These are phyloP conservation scores for Iguana delicatissima DNA, from an alignment of 2,797 vertebrate genomes.

Conservation along the genomic window DNA sequence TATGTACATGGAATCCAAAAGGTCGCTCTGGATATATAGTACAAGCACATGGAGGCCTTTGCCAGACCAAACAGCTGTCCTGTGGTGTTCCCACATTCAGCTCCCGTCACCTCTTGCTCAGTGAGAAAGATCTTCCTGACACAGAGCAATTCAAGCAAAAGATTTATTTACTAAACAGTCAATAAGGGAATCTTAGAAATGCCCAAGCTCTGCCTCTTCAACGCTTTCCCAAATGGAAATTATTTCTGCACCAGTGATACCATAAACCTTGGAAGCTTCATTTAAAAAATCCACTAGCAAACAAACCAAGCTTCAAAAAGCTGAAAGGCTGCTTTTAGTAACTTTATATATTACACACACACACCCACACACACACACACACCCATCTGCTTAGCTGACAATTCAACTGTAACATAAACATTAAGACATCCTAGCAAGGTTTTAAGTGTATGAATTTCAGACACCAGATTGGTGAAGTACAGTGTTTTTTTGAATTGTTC, in stretches of 20 bases:
- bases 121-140: slow-evolving; percentile 74
- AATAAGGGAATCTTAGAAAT: slow-evolving; percentile 67
- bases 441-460: background rate
- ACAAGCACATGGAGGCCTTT: slow-evolving; percentile 78
- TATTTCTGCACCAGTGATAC: slow-evolving; percentile 67
- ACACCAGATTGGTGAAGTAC: background rate
- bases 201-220: slow-evolving; percentile 32
- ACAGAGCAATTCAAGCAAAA: slow-evolving; percentile 78
- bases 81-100: slow-evolving; percentile 76
- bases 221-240: slow-evolving; percentile 61
- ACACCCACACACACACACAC: background rate
- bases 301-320: slow-evolving; percentile 53
- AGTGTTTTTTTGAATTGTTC: background rate
- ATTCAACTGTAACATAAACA: background rate
- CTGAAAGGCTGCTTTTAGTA: slow-evolving; percentile 40
- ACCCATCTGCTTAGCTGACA: background rate
- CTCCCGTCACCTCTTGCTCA: slow-evolving; percentile 76
- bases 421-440: background rate
- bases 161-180: slow-evolving; percentile 78
- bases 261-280: slow-evolving; percentile 40
- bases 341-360: background rate
- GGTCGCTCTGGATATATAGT: slow-evolving; percentile 79
- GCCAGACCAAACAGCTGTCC: slow-evolving; percentile 80
- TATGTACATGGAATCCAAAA: slow-evolving; percentile 80
- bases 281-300: slow-evolving; percentile 50